Conservation (phyloP, 2,888 invertebrate species). For the Lagria hirta region DNA sequence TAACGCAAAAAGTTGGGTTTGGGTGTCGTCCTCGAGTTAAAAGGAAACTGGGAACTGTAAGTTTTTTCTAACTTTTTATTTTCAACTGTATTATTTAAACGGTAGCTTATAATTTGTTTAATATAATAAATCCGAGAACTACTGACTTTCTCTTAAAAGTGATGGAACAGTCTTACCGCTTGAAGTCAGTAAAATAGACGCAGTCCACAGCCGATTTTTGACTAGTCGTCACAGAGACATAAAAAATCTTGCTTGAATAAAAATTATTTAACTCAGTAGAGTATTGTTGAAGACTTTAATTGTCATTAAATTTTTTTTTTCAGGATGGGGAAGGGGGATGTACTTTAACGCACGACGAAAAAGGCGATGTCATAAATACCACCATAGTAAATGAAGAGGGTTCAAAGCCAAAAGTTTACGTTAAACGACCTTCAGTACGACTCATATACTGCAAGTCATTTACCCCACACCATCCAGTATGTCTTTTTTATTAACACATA, state of each 20-base stretch:
- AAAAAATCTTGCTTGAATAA: too few species aligned
- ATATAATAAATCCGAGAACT: too few species aligned
- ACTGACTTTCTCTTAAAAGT: too few species aligned
- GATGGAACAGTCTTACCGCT: too few species aligned
- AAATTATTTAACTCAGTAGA: not conserved
- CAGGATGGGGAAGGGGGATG: slow-evolving; percentile 66
- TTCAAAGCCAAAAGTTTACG: slow-evolving; percentile 48
- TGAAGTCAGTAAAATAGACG: too few species aligned
- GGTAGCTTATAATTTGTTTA: too few species aligned
- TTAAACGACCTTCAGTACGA: slow-evolving; percentile 56
- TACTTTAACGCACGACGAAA: slow-evolving; percentile 65
- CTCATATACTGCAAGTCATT: slow-evolving; percentile 65
- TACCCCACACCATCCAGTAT: slow-evolving; percentile 60
- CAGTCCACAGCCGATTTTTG: not conserved
- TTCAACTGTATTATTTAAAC: too few species aligned
- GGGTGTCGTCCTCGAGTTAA: slow-evolving; percentile 54
- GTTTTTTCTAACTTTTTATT: too few species aligned
- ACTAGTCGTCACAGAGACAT: not conserved
- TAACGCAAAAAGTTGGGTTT: slow-evolving; percentile 23
- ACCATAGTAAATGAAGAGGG: slow-evolving; percentile 52
- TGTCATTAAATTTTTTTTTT: slow-evolving; percentile 28
- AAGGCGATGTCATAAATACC: slow-evolving; percentile 59
- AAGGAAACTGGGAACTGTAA: slow-evolving; percentile 60
- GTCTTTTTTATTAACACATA: slow-evolving; percentile 25
- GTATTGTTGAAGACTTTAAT: not conserved